Conservation (phyloP, 2,888 invertebrate species). For the Epirrhoe tristata region DNA sequence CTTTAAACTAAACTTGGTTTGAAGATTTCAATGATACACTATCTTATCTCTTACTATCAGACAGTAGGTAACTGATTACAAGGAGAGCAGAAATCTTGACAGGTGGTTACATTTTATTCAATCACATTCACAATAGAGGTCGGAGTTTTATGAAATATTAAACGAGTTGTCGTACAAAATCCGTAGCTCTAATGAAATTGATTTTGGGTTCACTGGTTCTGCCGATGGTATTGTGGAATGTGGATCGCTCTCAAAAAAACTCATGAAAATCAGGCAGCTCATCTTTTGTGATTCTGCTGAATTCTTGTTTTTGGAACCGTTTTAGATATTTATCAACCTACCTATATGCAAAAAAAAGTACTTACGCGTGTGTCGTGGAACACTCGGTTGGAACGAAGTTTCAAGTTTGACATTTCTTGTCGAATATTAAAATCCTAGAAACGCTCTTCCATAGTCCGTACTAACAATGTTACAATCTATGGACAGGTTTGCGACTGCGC, state of each 20-base stretch:
- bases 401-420: no score
- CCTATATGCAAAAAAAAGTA: no score
- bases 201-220: constrained; percentile 4
- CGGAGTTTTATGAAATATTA: constrained; percentile 22
- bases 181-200: constrained; percentile 7
- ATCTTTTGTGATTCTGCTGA: neutral
- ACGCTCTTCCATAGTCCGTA: no score
- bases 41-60: constrained; percentile 30
- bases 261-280: neutral
- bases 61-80: constrained; percentile 43
- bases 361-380: no score
- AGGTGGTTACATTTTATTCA: constrained; percentile 32
- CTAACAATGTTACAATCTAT: no score
- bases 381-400: no score
- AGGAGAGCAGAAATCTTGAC: constrained; percentile 17
- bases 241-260: neutral
- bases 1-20: neutral
- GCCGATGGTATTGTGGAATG: neutral
- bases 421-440: no score
- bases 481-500: no score
- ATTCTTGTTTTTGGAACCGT: neutral
- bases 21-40: constrained; percentile 6
- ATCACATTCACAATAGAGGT: constrained; percentile 29
- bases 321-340: neutral
- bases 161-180: neutral